Evolutionary conservation across 2,113 vertebrate genomes (phyloP).

Genomic region (Crypturellus undulatus): DNA sequence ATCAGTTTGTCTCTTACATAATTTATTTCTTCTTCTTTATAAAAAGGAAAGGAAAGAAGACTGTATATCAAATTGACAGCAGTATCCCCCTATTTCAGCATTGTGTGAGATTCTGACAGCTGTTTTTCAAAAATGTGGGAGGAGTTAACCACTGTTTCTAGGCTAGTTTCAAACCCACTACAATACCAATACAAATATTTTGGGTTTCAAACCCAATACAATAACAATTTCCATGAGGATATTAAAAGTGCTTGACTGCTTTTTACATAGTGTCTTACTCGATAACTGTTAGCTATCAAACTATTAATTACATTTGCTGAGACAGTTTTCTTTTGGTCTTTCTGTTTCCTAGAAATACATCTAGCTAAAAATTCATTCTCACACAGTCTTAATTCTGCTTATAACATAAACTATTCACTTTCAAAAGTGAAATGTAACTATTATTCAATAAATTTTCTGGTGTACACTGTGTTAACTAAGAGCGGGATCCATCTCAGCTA

Average conservation of each 20-base stretch:
- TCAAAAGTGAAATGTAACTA: not conserved
- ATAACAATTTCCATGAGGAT: not conserved
- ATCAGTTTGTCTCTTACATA: conserved; percentile 31
- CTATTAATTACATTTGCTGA: not conserved
- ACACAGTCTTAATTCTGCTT: not conserved
- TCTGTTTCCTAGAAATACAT: not conserved
- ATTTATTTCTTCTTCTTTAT: conserved; percentile 33
- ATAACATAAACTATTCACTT: not conserved
- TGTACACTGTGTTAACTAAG: not conserved
- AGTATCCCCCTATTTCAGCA: not conserved
- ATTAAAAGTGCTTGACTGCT: not conserved
- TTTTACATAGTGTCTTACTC: not conserved
- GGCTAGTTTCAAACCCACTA: not conserved
- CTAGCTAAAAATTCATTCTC: not conserved
- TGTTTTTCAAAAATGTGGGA: conserved; percentile 24
- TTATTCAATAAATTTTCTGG: not conserved
- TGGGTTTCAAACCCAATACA: not conserved
- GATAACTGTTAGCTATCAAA: not conserved
- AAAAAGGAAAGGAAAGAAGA: conserved; percentile 2
- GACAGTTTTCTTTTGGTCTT: not conserved
- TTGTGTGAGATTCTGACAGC: not conserved
- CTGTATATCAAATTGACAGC: not conserved
- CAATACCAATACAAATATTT: too few species aligned
- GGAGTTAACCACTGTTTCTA: not conserved
- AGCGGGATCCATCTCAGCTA: not conserved